Evolutionary conservation across 2,113 vertebrate species (phyloP), one percentile per base, ranked within the genome.

Genomic region (Anser cygnoides): DNA sequence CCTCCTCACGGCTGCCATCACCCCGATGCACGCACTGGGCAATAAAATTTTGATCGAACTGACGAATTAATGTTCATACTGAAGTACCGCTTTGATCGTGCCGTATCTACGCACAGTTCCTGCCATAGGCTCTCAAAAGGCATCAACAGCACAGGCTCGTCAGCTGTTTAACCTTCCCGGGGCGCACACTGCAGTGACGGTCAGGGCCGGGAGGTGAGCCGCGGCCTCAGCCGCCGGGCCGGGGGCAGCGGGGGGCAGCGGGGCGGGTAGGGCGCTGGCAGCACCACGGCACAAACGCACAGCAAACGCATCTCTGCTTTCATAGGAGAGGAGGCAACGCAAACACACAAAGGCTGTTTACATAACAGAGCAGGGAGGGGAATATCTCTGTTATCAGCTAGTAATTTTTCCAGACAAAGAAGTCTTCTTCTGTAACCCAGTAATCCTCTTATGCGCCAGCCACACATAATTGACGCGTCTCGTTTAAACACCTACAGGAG

Each of bases 371-470:
- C 49, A 77, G 66, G 73, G 82, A 89, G 57, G 82, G 74, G 72
- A 80, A 29, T 50, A 20, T 37, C 87, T 84, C 72, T 52, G 23
- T 33, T 73, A 49, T 55, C 90, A 78, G 1, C 59, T 11, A 55
- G 63, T 3, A 33, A 10, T 46, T 63, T 46, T 84, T 86, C 50
- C 91, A 79, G 78, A 94, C 92, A 96, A 88, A 92, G 89, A 29
- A 37, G 41, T 4, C 93, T 76, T 90, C 23, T 91, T 92, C 83
- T 74, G 68, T 13, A 35, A 75, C 11, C 11, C 91, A 49, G 43
- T 28, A 50, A 92, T 78, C 87, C 66, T 29, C 67, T 81, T 17
- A 39, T 10, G 66, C 73, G n/a, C 68, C 29, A 13, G 4, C 80
- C 31, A 0, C 17, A 25, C 14, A 6, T 14, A 61, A 75, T 9